phyloP scores from a whole-genome alignment of 2,888 invertebrate genomes.

The Epirrhoe alternata region DNA sequence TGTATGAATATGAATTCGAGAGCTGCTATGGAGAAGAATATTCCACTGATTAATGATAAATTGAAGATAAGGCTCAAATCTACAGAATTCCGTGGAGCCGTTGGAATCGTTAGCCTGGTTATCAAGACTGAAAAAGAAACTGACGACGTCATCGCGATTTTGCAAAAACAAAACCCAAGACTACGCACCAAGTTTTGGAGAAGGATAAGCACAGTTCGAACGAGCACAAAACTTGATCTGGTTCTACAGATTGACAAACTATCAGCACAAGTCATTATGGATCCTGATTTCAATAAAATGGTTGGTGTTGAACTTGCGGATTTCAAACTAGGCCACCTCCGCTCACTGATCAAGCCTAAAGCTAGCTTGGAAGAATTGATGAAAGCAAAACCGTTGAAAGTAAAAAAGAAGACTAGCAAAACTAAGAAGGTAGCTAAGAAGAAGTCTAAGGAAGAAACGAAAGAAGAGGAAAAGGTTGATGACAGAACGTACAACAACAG shows the following conservation, averaged over 20 bases:
- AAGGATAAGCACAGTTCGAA: conserved; percentile 65
- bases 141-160: conserved; percentile 61
- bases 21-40: conserved; percentile 62
- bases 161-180: conserved; percentile 71
- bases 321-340: conserved; percentile 72
- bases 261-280: conserved; percentile 72
- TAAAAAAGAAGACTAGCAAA: conserved; percentile 24
- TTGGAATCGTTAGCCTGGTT: conserved; percentile 73
- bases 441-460: conserved; percentile 30
- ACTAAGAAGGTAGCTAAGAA: conserved; percentile 28
- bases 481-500: conserved; percentile 41
- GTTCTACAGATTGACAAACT: conserved; percentile 76
- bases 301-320: conserved; percentile 58
- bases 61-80: conserved; percentile 62
- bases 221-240: conserved; percentile 63
- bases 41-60: conserved; percentile 55
- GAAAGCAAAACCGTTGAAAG: conserved; percentile 33
- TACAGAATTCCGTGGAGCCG: conserved; percentile 77
- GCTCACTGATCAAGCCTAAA: conserved; percentile 66
- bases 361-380: conserved; percentile 59
- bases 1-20: conserved; percentile 64
- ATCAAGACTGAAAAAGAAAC: conserved; percentile 62
- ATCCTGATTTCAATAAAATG: conserved; percentile 60
- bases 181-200: conserved; percentile 76
- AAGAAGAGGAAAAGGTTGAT: conserved; percentile 4